Evolutionary conservation across 2,797 vertebrate genomes (phyloP), one percentile per base, ranked within the genome.

Genomic region (Tiaroga cobitis): DNA sequence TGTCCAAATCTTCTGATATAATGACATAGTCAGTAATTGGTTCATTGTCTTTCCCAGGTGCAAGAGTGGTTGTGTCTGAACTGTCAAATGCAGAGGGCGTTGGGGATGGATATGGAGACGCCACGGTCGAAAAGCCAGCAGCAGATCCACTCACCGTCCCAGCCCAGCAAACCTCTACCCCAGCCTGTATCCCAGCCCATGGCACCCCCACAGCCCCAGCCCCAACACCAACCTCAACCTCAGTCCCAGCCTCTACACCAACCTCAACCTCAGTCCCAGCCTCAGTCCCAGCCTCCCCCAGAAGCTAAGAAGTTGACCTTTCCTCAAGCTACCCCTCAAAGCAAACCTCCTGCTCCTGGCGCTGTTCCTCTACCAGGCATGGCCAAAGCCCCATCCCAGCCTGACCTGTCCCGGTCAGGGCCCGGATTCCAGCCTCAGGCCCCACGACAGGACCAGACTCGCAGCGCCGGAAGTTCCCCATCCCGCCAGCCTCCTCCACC

Each of bases 11-110:
- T 79, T 84, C 29, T 61, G 18, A 78, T 37, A 13, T 78, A 56
- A 61, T 84, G 78, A 54, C 49, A 56, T 6, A 32, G 74, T 56
- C 37, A 78, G 26, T 84, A 29, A 80, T 29, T 63, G 54, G 26
- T 15, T 89, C 21, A 78, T 83, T 89, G 81, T 88, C 11, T 76
- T 43, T 54, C 63, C 8, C 90, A 99, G 98, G 97, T 99, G 84
- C 96, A 99, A 89, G 98, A 99, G 92, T 99, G 98, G 98, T 94
- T 99, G 80, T 99, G 98, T 93, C 95, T 99, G 91, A 99, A 99
- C 93, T 99, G 98, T 94, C 98, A 99, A 96, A 99, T 99, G 98
- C 98, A 99, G 95, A 95, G 98, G 91, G 98, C 98, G 0, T 90
- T 99, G 92, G 98, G 98, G 83, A 99, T 99, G 97, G 97, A 99